Evolutionary conservation across 2,797 vertebrate genomes (phyloP).

Genomic region (Microctenopoma steveboyesi): DNA sequence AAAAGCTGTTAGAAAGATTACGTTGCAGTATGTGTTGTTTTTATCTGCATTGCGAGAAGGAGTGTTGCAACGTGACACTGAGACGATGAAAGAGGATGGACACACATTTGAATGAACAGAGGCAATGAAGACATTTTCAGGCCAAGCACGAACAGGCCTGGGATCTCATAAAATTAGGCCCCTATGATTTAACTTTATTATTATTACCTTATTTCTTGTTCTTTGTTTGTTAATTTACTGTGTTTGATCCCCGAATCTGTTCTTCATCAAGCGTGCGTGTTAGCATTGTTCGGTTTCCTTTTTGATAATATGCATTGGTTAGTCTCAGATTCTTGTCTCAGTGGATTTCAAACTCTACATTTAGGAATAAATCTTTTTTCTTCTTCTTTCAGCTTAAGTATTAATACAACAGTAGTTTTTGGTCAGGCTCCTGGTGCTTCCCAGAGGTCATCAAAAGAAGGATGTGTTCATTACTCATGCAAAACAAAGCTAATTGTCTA

Average conservation of each 20-base stretch:
- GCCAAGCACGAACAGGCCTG: conserved; percentile 9
- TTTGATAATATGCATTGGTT: conserved; percentile 8
- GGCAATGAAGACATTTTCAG: conserved; percentile 28
- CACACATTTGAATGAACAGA: conserved; percentile 37
- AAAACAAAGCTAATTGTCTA: conserved; percentile 50
- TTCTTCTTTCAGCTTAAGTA: conserved; percentile 1
- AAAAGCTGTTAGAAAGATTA: conserved; percentile 30
- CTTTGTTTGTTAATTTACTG: background rate
- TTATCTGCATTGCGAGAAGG: conserved; percentile 14
- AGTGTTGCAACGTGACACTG: conserved; percentile 17
- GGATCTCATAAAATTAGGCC: conserved; percentile 22
- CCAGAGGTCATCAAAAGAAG: conserved; percentile 37
- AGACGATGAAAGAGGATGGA: conserved; percentile 32
- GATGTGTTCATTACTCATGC: conserved; percentile 42
- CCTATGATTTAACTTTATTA: background rate
- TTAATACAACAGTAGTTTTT: conserved; percentile 18
- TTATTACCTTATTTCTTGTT: background rate
- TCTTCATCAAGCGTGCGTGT: conserved; percentile 1
- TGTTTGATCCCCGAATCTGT: background rate
- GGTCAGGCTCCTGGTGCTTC: conserved; percentile 15
- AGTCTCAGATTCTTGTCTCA: conserved; percentile 9
- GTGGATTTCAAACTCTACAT: conserved; percentile 18
- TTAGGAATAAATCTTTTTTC: conserved; percentile 2
- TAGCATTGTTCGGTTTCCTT: conserved; percentile 7
- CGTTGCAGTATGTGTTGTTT: conserved; percentile 23